Conservation (phyloP, 2,888 invertebrate species). For the Synanthedon formicaeformis region DNA sequence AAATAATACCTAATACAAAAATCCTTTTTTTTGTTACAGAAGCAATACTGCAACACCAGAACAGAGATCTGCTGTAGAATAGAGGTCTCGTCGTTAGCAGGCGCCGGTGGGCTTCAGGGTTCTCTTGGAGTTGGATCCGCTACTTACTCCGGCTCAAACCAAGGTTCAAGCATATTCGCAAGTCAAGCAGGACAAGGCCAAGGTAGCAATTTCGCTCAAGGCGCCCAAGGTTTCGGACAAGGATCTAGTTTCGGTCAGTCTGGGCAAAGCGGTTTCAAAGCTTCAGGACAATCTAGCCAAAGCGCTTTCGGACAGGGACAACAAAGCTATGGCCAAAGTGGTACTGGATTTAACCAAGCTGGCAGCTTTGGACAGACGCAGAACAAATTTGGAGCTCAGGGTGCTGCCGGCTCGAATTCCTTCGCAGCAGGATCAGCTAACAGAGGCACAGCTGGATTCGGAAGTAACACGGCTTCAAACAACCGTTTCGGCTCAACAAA, state of each 20-base stretch:
- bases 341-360: background rate
- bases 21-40: slow-evolving; percentile 38
- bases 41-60: slow-evolving; percentile 56
- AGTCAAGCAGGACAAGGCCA: slow-evolving; percentile 7
- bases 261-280: background rate
- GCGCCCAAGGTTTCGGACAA: slow-evolving; percentile 8
- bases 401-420: background rate
- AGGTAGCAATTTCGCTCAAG: slow-evolving; percentile 3
- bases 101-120: slow-evolving; percentile 30
- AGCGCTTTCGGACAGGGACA: background rate
- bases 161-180: slow-evolving; percentile 30
- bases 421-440: slow-evolving; percentile 8
- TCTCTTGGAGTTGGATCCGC: slow-evolving; percentile 37
- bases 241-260: slow-evolving; percentile 1
- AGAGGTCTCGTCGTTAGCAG: slow-evolving; percentile 31
- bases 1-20: no score
- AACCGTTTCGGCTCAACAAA: slow-evolving; percentile 25
- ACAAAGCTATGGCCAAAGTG: background rate
- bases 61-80: slow-evolving; percentile 63
- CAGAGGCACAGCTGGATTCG: slow-evolving; percentile 4
- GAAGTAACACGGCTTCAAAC: slow-evolving; percentile 4
- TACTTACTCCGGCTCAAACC: slow-evolving; percentile 27
- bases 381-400: background rate
- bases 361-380: background rate
- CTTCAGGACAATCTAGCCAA: background rate